phyloP scores from a whole-genome alignment of 2,113 vertebrate genomes.

The Mastomys coucha region DNA sequence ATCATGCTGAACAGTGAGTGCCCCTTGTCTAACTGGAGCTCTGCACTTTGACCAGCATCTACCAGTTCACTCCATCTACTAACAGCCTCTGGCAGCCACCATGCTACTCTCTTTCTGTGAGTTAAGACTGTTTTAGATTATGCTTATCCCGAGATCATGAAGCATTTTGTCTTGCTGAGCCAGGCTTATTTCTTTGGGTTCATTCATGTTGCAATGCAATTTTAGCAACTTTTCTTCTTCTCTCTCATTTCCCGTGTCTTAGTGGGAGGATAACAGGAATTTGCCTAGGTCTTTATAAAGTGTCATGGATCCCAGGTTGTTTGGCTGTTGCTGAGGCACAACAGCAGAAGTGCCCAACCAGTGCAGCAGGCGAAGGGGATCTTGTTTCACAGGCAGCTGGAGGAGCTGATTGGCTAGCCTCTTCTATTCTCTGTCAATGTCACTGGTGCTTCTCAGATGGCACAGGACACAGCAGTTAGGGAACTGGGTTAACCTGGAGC shows the following conservation, averaged over 20 bases:
- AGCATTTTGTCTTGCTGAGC: background rate
- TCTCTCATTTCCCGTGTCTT: background rate
- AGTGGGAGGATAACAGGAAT: background rate
- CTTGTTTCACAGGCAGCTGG: no score
- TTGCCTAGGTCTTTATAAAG: constrained; percentile 28
- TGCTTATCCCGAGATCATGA: background rate
- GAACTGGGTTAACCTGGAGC: background rate
- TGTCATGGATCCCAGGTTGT: background rate
- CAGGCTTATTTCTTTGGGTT: background rate
- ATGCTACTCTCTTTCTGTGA: background rate
- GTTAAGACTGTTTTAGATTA: background rate
- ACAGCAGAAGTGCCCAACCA: background rate
- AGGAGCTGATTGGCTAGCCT: background rate
- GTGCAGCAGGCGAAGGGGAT: background rate
- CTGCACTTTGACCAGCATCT: background rate
- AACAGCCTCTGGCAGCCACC: background rate
- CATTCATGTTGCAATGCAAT: background rate
- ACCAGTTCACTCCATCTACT: background rate
- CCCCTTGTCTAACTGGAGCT: no score
- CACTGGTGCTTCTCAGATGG: background rate
- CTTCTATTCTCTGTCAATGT: background rate
- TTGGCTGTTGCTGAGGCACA: background rate
- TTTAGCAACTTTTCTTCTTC: background rate
- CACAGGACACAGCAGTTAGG: background rate
- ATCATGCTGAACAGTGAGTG: background rate